These are phyloP conservation scores for Cecropterus lyciades DNA, from an alignment of 1,140 invertebrate genomes.

Conservation along the genomic window DNA sequence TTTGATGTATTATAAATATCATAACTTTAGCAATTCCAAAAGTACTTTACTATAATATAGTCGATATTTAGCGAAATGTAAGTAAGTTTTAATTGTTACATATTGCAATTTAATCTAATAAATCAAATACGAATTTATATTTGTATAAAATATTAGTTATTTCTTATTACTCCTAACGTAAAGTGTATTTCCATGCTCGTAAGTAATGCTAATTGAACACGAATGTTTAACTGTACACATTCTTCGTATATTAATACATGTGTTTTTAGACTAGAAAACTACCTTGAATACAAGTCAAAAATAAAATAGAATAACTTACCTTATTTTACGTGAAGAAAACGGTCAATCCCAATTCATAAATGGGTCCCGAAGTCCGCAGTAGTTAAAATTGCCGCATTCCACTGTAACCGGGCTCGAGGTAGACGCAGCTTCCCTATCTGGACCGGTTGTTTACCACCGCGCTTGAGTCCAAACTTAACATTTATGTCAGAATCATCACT, in stretches of 20 bases:
- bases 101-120: no score
- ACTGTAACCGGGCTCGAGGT: conserved; percentile 74
- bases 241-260: background rate
- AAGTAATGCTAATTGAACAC: background rate
- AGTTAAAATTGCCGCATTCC: conserved; percentile 83
- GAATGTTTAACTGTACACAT: background rate
- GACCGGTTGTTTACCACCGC: conserved; percentile 72
- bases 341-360: conserved; percentile 69
- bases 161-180: no score
- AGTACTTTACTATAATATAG: background rate
- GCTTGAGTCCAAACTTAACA: conserved; percentile 44
- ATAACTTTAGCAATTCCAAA: background rate
- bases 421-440: conserved; percentile 78
- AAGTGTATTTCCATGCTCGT: background rate
- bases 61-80: no score
- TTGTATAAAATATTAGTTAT: no score
- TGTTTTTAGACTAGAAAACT: background rate
- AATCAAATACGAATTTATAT: no score
- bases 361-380: conserved; percentile 75
- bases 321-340: conserved; percentile 52
- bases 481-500: conserved; percentile 61
- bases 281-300: background rate
- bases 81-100: no score
- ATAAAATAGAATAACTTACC: conserved; percentile 50
- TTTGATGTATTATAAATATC: no score